Percentiles rank a stretch among this genome's conserved stretches.
Conservation (phyloP, 1,140 invertebrate species). For the Meloidogyne floridensis region DNA sequence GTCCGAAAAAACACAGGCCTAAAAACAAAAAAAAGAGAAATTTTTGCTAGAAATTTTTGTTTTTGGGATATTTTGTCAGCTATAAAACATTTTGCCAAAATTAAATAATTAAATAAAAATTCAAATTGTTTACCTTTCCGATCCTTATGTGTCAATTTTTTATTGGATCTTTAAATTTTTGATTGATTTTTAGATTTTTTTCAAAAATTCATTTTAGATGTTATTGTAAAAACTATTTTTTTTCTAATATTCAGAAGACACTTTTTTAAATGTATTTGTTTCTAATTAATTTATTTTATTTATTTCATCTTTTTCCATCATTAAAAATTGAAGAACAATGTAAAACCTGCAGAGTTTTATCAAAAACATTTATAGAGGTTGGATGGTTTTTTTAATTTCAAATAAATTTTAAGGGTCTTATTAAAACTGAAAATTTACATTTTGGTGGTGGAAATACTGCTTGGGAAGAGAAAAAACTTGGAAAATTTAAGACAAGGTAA, state of each 20-base stretch:
- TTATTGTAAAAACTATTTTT: too few species aligned
- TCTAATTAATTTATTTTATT: conserved; percentile 20
- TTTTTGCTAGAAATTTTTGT: neutral
- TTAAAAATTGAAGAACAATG: conserved; percentile 68
- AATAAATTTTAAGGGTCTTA: conserved; percentile 74
- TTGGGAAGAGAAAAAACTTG: conserved; percentile 91
- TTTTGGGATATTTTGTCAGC: too few species aligned
- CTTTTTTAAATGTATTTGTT: too few species aligned
- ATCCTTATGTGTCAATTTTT: too few species aligned
- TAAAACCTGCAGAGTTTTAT: conserved; percentile 78
- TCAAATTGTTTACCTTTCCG: too few species aligned
- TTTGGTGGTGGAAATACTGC: conserved; percentile 93
- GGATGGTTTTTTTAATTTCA: conserved; percentile 39
- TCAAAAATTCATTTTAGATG: too few species aligned
- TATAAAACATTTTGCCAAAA: too few species aligned
- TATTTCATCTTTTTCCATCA: conserved; percentile 1
- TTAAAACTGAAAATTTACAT: conserved; percentile 83
- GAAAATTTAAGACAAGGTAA: conserved; percentile 79
- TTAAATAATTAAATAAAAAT: too few species aligned
- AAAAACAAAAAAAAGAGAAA: neutral
- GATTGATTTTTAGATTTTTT: too few species aligned
- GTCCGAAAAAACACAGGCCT: too few species aligned
- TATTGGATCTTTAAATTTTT: too few species aligned
- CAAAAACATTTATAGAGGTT: conserved; percentile 79
- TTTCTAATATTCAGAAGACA: too few species aligned